Conservation (phyloP, 2,888 invertebrate species). For the Calephelis perditalis region DNA sequence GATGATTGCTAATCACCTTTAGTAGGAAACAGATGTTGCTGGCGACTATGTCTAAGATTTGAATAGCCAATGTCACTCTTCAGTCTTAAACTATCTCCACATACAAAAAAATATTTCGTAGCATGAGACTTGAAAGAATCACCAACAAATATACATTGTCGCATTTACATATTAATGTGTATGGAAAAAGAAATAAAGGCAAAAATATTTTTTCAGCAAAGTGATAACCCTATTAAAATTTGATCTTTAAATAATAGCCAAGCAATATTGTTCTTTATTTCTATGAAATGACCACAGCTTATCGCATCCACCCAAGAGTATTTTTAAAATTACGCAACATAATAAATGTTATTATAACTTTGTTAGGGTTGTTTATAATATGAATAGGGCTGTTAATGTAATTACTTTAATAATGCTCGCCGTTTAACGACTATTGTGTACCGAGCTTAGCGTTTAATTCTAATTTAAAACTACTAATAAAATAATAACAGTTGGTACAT, state of each 20-base stretch:
- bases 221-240: background rate
- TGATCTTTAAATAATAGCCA: background rate
- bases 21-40: no score
- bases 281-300: background rate
- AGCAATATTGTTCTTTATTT: background rate
- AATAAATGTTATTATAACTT: conserved; percentile 7
- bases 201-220: background rate
- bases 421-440: conserved; percentile 8
- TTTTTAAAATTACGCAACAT: conserved; percentile 1
- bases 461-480: background rate
- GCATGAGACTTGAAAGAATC: no score
- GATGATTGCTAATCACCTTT: no score
- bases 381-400: conserved; percentile 2
- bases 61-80: no score
- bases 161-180: no score
- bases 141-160: no score
- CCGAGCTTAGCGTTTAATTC: background rate
- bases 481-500: no score
- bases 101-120: no score
- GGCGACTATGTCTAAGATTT: no score
- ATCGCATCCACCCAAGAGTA: background rate
- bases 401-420: conserved; percentile 2
- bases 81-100: no score
- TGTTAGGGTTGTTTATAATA: conserved; percentile 9
- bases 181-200: background rate